Evolutionary conservation across 2,888 invertebrate species (phyloP), one percentile per base, ranked within the genome.

Genomic region (Ommatoiulus sabulosus): DNA sequence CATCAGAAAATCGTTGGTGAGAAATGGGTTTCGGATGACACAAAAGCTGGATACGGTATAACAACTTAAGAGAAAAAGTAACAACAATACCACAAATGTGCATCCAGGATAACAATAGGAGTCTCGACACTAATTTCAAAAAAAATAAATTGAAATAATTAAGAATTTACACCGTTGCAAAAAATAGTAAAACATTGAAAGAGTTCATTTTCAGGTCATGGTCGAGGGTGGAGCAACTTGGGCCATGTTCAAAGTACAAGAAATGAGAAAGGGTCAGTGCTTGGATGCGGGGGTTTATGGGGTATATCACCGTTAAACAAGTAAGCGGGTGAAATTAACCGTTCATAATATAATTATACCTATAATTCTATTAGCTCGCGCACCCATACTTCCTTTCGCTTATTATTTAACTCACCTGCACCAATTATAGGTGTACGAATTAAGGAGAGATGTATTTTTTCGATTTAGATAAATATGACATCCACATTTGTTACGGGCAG

Each of bases 331-430:
- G 80, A 80, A 80, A 80, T 80, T 80, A 80, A 80, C 35, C 80
- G 80, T 80, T 80, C 80, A 80, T 80, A 80, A 80, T 80, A 80
- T 80, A 80, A 80, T 80, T 80, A 80, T 43, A 80, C 80, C 80
- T 5, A 80, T 80, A 80, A 80, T 80, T 80, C 80, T 80, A 80
- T 80, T 80, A 80, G 80, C 80, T 80, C 35, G 80, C 35, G 80
- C 80, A 80, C 80, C 80, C 80, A 80, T 80, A 80, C 80, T 80
- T 80, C 80, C 80, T 80, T 35, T 80, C 80, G 35, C 80, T 24
- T 80, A 80, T 80, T 80, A 43, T 80, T 35, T 80, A 80, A 80
- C 80, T 80, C 80, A 80, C 35, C 80, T 35, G 10, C 15, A 80
- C 80, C 24, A 80, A 80, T 80, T 80, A 80, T 80, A 24, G 80